Base-by-base conservation (phyloP, 2,113 vertebrate genomes). In the Pluvialis apricaria region DNA sequence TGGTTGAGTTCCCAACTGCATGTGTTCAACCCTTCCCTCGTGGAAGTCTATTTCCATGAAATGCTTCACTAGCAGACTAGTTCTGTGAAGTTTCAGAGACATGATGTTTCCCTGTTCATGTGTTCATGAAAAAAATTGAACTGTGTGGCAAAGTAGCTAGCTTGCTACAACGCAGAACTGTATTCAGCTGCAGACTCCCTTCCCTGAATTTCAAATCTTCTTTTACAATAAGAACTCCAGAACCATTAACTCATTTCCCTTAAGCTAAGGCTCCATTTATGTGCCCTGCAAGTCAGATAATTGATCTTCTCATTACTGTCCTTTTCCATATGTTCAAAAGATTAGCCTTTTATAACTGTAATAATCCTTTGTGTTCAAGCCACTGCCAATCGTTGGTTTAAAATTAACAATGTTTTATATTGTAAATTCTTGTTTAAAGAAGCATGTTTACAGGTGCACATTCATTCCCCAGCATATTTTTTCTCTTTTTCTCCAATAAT, bases 101-200 rank as follows among this genome's bases (percentile, higher is more conserved):
- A 57, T 13, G 13, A 77, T 5, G 7, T 42, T 77, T 80, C 25
- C 24, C 10, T 0, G 0, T 24, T 71, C 15, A 28, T 0, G 1
- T 25, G 14, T 36, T 62, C 44, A 61, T 1, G 2, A 57, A 86
- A 87, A 36, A 31, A 21, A 2, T 6, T 58, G 22, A 55, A 31
- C 60, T 11, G 4, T 20, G 22, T 54, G 18, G 7, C 19, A 58
- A 64, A 80, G 24, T 11, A 65, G 18, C 14, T 64, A 71, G 16
- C 5, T 72, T 69, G 10, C 19, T 69, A 65, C 21, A 69, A 57
- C 21, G 77, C 21, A 61, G n/a, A 64, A 38, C 4, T 81, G 3
- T 44, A 61, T 19, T 62, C 16, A 11, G 28, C 25, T 45, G 61
- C 2, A 12, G 36, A 22, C 4, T 65, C 19, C 18, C 8, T 29